These are phyloP conservation scores for Cliona cf. orientalis DNA, from an alignment of 37 sponge, comb jelly and placozoan species.

Conservation along the genomic window DNA sequence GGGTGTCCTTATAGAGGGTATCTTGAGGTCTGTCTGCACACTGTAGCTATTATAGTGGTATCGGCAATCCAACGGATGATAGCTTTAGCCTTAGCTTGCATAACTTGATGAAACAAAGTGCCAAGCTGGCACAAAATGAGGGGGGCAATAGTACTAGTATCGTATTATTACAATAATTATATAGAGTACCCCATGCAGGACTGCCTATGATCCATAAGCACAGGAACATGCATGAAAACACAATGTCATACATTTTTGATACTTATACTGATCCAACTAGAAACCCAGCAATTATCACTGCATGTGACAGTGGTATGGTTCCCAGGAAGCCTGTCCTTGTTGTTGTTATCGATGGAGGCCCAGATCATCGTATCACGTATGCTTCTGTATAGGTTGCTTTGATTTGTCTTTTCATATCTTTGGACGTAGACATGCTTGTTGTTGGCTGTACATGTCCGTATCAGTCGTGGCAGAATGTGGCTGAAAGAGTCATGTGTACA, in stretches of 20 bases:
- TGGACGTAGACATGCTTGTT: slow-evolving; percentile 8
- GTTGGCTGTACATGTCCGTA: not conserved
- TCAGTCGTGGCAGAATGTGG: slow-evolving; percentile 10
- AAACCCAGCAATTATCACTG: slow-evolving; percentile 4
- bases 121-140: too few relatives aligned
- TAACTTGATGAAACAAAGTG: too few relatives aligned
- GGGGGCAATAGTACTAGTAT: too few relatives aligned
- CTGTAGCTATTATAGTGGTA: too few relatives aligned
- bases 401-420: slow-evolving; percentile 3
- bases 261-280: not conserved
- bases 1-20: too few relatives aligned
- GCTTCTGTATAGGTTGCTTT: slow-evolving; percentile 1
- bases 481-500: slow-evolving; percentile 1
- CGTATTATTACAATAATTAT: too few relatives aligned
- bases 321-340: slow-evolving; percentile 3
- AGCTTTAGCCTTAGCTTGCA: too few relatives aligned
- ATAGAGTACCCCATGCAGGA: too few relatives aligned
- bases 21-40: too few relatives aligned
- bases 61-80: too few relatives aligned
- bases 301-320: not conserved
- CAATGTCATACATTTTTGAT: not conserved
- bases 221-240: slow-evolving; percentile 6
- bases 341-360: slow-evolving; percentile 7
- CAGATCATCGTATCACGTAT: slow-evolving; percentile 5
- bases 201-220: too few relatives aligned